These are phyloP conservation scores for Drosophila rhopaloa DNA, from an alignment of 1,140 invertebrate species.

Conservation along the genomic window DNA sequence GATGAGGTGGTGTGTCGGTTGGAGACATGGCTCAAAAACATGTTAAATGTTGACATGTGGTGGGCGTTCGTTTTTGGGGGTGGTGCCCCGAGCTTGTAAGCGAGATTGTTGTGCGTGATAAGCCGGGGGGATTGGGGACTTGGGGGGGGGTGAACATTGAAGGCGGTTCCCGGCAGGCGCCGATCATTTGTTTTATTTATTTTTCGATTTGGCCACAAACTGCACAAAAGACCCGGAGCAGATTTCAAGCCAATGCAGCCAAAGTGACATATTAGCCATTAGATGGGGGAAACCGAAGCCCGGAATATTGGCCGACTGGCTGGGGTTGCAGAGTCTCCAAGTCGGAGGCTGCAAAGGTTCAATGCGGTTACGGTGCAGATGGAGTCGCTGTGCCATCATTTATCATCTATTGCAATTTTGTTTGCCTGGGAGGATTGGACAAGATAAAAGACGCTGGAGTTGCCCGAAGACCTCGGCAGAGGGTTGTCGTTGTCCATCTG, in stretches of 20 bases:
- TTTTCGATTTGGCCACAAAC: conserved; percentile 71
- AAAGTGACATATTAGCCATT: conserved; percentile 75
- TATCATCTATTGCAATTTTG: conserved; percentile 79
- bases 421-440: conserved; percentile 25
- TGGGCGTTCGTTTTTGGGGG: conserved; percentile 44
- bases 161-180: conserved; percentile 27
- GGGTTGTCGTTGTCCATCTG: conserved; percentile 37
- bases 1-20: conserved; percentile 12
- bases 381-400: conserved; percentile 67
- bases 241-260: conserved; percentile 63
- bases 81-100: conserved; percentile 57
- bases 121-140: conserved; percentile 10
- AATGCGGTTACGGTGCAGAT: conserved; percentile 59
- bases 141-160: neutral
- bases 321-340: conserved; percentile 10
- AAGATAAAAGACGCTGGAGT: conserved; percentile 37
- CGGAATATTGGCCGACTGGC: conserved; percentile 21
- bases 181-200: conserved; percentile 81
- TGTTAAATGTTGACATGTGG: conserved; percentile 82
- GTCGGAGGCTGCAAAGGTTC: conserved; percentile 27
- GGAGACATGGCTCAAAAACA: conserved; percentile 67
- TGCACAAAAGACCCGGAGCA: conserved; percentile 44
- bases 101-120: conserved; percentile 71
- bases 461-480: conserved; percentile 4
- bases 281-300: conserved; percentile 32